A percentile compares a stretch with the other conserved stretches of the same genome.
phyloP scores from a whole-genome alignment of 1,140 invertebrate species.

The Drosophila burlai region DNA sequence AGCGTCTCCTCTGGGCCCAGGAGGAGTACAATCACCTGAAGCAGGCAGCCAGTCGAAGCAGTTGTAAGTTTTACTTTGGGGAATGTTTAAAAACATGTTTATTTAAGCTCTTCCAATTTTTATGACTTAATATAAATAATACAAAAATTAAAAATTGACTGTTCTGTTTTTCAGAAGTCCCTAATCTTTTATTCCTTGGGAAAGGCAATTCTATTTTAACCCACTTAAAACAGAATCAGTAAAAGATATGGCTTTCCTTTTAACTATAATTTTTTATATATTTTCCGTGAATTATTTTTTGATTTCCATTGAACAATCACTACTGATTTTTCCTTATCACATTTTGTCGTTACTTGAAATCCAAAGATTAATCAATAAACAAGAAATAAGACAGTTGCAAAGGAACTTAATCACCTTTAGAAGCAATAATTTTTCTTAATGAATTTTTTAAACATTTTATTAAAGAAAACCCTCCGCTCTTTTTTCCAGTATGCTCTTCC shows the following conservation, averaged over 20 bases:
- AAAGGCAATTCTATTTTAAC: neutral
- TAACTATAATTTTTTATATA: neutral
- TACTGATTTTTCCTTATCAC: neutral
- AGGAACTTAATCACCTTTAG: neutral
- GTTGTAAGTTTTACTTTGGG: conserved; percentile 89
- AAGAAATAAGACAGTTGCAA: neutral
- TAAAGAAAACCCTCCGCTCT: neutral
- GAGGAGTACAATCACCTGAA: conserved; percentile 98
- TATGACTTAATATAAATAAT: too few relatives aligned
- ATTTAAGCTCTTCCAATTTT: too few relatives aligned
- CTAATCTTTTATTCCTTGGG: neutral
- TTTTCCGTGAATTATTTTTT: neutral
- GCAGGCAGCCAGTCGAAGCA: conserved; percentile 92
- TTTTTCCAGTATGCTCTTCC: conserved; percentile 93
- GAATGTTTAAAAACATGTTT: neutral
- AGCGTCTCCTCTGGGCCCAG: conserved; percentile 95
- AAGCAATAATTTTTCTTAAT: neutral
- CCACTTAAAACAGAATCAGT: neutral
- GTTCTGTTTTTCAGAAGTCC: neutral
- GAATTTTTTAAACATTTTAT: neutral
- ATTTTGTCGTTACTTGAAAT: neutral
- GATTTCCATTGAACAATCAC: neutral
- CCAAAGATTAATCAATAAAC: neutral
- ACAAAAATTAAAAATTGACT: too few relatives aligned
- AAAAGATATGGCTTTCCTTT: neutral